Conservation (phyloP, 1,140 invertebrate genomes). For the Heliconius eleuchia region DNA sequence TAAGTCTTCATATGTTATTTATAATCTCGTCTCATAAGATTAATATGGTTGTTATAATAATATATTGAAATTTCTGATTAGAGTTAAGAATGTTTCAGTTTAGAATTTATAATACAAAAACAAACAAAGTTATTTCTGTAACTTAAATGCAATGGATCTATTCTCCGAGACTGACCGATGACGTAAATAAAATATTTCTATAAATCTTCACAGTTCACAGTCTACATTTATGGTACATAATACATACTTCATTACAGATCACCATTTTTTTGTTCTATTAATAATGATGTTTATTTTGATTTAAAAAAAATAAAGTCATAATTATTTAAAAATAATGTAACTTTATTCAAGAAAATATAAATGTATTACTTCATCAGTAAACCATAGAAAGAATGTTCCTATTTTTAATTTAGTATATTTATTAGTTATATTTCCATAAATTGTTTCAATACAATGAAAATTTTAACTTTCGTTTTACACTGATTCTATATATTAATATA, state of each 20-base stretch:
- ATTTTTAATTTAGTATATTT: no score
- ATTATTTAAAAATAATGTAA: no score
- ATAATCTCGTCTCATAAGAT: constrained; percentile 3
- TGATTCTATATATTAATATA: neutral
- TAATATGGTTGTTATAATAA: neutral
- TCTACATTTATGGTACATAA: neutral
- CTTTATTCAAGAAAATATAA: no score
- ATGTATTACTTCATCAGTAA: neutral
- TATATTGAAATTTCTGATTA: neutral
- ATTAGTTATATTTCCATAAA: neutral
- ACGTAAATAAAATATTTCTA: neutral
- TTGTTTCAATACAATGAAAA: neutral
- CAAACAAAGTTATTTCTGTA: neutral
- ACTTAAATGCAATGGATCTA: neutral
- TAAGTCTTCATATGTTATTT: neutral
- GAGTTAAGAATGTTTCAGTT: neutral
- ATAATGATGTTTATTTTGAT: neutral
- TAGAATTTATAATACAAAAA: neutral
- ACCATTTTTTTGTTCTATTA: no score
- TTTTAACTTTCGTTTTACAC: neutral
- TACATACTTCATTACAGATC: no score
- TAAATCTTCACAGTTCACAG: neutral
- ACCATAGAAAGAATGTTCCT: neutral
- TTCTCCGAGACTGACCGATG: no score
- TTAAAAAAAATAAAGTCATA: no score